Evolutionary conservation across 2,113 vertebrate species (phyloP), one percentile per base, ranked within the genome.

Genomic region (Cnemophilus loriae): DNA sequence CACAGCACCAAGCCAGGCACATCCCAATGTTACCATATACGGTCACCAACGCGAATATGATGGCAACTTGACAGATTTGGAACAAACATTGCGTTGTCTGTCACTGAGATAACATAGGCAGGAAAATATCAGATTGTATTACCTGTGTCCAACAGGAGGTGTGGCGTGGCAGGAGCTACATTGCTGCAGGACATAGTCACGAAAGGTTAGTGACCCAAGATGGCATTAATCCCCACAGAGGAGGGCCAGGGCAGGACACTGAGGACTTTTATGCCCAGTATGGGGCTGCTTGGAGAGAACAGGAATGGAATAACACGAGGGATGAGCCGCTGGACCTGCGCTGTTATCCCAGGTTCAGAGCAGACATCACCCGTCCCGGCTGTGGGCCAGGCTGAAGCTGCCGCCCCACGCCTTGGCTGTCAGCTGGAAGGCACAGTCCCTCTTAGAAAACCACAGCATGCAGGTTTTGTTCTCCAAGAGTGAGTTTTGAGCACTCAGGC

Each of bases 61-160:
- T 96, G 95, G 94, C 97, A 97, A 96, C 77, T 81, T 96, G 95
- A 96, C 97, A 97, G 90, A 94, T 91, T 93, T 68, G 86, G 83
- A 97, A 96, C 89, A 96, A 96, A 95, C 94, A 93, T 68, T 47
- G 59, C 16, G 27, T 76, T 92, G 87, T 85, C 50, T 56, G 90
- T 85, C 91, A 85, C 88, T 27, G 67, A 77, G 90, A 89, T 93
- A 95, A 94, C 80, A 84, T 1, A 52, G 44, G 80, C 73, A 92
- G 91, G 94, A 95, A 97, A 95, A 94, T 63, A 93, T n/a, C 95
- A 90, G 96, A 96, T 96, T 94, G 90, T 92, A 93, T 95, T 96
- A 95, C 95, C 95, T 96, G 95, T 81, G 93, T 96, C 89, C 32
- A 16, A 42, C 82, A 3, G 26, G 95, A 94, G 95, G 92, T 94